These are phyloP conservation scores for Nanger granti DNA, from an alignment of 2,113 vertebrate genomes.

Conservation along the genomic window DNA sequence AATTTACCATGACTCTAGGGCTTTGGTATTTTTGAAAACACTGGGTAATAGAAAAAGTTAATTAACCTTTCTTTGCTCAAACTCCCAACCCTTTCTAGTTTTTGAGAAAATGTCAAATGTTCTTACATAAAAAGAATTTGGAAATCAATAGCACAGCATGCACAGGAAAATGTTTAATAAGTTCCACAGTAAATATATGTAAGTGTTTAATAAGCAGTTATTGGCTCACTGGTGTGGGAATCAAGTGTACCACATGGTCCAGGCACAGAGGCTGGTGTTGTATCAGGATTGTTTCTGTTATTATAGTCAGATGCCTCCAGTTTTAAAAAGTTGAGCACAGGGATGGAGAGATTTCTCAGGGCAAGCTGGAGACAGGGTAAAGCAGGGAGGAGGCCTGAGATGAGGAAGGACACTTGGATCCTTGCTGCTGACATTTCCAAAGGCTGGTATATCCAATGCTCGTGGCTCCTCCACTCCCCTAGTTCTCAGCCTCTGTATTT, in stretches of 20 bases:
- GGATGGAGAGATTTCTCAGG: background rate
- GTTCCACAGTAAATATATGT: background rate
- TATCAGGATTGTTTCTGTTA: background rate
- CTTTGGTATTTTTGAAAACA: background rate
- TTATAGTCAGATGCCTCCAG: background rate
- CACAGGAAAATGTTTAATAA: background rate
- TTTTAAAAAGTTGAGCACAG: background rate
- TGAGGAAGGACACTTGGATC: background rate
- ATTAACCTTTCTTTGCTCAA: background rate
- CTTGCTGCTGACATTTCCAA: background rate
- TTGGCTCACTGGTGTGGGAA: background rate
- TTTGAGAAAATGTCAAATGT: background rate
- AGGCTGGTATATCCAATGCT: background rate
- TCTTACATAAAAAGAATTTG: background rate
- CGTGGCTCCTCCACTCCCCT: background rate
- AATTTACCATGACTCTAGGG: background rate
- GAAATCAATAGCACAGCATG: background rate
- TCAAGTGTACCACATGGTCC: background rate
- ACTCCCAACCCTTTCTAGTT: background rate
- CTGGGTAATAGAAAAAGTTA: background rate
- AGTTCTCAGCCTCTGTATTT: background rate
- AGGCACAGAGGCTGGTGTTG: background rate
- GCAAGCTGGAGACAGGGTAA: background rate
- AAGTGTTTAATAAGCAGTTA: background rate
- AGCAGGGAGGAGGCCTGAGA: background rate